A percentile compares a stretch with the other conserved stretches of the same genome.
Conservation (phyloP, 1,140 invertebrate genomes). For the Hermatobates lingyangjiaoensis region DNA sequence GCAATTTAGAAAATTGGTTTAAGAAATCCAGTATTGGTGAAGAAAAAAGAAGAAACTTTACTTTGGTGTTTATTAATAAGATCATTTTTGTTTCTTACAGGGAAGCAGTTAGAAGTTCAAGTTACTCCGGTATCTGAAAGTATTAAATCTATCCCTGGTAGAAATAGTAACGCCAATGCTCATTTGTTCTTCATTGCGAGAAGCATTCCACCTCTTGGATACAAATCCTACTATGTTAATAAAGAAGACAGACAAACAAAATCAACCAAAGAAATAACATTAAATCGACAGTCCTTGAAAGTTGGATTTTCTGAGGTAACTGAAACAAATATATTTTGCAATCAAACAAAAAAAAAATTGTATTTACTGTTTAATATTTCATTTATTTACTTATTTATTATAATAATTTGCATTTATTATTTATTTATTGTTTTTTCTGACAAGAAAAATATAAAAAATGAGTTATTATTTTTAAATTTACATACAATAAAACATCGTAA, state of each 20-base stretch:
- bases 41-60: neutral
- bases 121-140: slow-evolving; percentile 37
- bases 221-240: slow-evolving; percentile 35
- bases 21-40: neutral
- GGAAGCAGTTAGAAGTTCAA: slow-evolving; percentile 32
- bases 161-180: slow-evolving; percentile 33
- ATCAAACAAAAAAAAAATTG: no score
- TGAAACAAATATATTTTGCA: no score
- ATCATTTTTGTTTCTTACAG: slow-evolving; percentile 21
- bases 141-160: slow-evolving; percentile 39
- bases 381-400: no score
- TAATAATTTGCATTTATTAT: no score
- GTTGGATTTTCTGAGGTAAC: slow-evolving; percentile 12
- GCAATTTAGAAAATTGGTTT: no score
- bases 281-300: neutral
- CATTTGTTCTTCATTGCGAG: slow-evolving; percentile 45
- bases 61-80: neutral
- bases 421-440: no score
- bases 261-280: slow-evolving; percentile 1
- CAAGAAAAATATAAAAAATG: no score
- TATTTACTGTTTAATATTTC: no score
- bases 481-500: no score
- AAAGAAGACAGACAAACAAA: neutral
- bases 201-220: slow-evolving; percentile 43
- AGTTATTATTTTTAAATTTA: no score